Evolutionary conservation across 2,888 invertebrate species (phyloP).

Genomic region (Vannuccia rotundouncinata): DNA sequence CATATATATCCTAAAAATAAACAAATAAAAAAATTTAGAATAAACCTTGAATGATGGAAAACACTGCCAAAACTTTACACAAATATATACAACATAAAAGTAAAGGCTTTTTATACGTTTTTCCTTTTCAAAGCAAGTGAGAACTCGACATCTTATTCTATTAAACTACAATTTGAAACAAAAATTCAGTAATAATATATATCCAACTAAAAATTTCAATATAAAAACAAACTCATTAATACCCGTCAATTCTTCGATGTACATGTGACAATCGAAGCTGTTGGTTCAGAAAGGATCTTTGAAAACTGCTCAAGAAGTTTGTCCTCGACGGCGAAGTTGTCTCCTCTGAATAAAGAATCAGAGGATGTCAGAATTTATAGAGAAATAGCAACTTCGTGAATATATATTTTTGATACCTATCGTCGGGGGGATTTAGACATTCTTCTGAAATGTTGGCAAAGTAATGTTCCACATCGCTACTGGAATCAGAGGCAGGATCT

Average conservation of each 20-base stretch:
- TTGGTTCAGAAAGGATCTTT: neutral
- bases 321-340: neutral
- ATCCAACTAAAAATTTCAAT: neutral
- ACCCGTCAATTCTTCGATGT: no score
- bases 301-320: neutral
- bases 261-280: neutral
- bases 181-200: neutral
- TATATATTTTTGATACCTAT: neutral
- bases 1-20: no score
- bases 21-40: no score
- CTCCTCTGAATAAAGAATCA: neutral
- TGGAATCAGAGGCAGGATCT: neutral
- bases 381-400: neutral
- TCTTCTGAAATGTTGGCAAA: neutral
- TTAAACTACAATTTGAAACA: neutral
- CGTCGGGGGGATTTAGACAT: neutral
- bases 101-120: no score
- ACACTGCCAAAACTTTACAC: no score
- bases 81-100: no score
- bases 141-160: no score
- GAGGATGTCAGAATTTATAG: neutral
- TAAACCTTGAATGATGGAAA: no score
- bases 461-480: neutral
- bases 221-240: no score
- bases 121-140: no score